Base-by-base conservation (phyloP, 2,888 invertebrate species). In the Drosophila meridiana region DNA sequence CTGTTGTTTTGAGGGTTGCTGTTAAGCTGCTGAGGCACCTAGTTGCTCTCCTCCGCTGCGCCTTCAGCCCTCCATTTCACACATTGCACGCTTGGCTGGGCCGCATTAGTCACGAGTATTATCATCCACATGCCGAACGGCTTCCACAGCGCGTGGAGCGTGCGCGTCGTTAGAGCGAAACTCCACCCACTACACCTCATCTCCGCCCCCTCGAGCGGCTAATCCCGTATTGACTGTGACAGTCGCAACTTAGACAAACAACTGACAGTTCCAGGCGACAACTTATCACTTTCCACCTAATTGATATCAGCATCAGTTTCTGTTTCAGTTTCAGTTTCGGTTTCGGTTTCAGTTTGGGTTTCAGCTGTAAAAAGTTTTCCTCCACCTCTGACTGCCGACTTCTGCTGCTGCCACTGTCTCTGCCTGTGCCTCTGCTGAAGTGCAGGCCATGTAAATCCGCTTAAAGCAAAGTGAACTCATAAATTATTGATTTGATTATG, bases 401-500 rank as follows among this genome's bases (percentile, higher is more conserved):
- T 13, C 34, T 28, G 20, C 20, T 20, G 20, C 1, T 20, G 20
- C 20, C 20, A 1, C 20, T 20, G 20, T 20, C 20, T 1, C 20
- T 20, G 20, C 20, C 1, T 20, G 1, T 20, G 38, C 5, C 26
- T 28, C 40, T 14, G 43, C 58, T 78, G 72, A 80, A 86, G 89
- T 90, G 89, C 89, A 80, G 75, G 88, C 86, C 68, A 80, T 78
- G 82, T 77, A 86, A 87, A 87, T 88, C 90, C 81, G 87, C 83
- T 87, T 87, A 87, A 72, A 75, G 87, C 79, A 75, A 82, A 87
- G 90, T 88, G 83, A 78, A 86, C 81, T 86, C 81, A 87, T 90
- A 86, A 90, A 90, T 86, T 90, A 90, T 87, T 87, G 89, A 87
- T 90, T 88, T 78, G 87, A 90, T 87, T 90, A 86, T 88, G 89